These are phyloP conservation scores for Loripinus fragilis DNA, from an alignment of 2,888 invertebrate genomes.

Conservation along the genomic window DNA sequence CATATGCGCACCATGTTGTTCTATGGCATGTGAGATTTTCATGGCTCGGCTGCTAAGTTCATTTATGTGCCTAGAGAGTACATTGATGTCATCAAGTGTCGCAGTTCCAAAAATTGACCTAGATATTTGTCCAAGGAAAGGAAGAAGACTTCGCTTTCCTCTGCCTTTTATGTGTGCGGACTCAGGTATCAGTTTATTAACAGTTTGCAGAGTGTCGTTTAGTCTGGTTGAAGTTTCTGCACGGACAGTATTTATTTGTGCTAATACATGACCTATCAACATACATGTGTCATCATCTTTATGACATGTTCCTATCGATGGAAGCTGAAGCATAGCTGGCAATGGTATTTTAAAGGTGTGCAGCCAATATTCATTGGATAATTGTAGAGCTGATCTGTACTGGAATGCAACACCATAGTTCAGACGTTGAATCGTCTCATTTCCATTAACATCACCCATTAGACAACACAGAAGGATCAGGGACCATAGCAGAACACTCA, in stretches of 20 bases:
- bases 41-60: not conserved
- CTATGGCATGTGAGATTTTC: not conserved
- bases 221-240: slow-evolving; percentile 4
- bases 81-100: slow-evolving; percentile 3
- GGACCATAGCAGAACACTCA: not conserved
- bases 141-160: not conserved
- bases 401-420: slow-evolving; percentile 9
- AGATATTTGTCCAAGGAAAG: slow-evolving; percentile 6
- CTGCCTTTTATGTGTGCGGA: not conserved
- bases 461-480: slow-evolving; percentile 2
- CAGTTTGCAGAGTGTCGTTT: not conserved
- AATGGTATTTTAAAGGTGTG: slow-evolving; percentile 12
- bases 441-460: not conserved
- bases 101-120: slow-evolving; percentile 3
- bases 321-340: not conserved
- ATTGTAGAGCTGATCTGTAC: not conserved
- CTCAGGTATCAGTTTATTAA: not conserved
- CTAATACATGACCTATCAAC: not conserved
- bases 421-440: not conserved
- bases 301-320: slow-evolving; percentile 2
- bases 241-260: slow-evolving; percentile 9
- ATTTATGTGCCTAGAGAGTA: slow-evolving; percentile 9
- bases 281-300: slow-evolving; percentile 10
- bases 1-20: slow-evolving; percentile 15
- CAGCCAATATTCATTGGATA: slow-evolving; percentile 19